Evolutionary conservation across 2,113 vertebrate genomes (phyloP), one percentile per base, ranked within the genome.

Genomic region (Capricornis sumatraensis): DNA sequence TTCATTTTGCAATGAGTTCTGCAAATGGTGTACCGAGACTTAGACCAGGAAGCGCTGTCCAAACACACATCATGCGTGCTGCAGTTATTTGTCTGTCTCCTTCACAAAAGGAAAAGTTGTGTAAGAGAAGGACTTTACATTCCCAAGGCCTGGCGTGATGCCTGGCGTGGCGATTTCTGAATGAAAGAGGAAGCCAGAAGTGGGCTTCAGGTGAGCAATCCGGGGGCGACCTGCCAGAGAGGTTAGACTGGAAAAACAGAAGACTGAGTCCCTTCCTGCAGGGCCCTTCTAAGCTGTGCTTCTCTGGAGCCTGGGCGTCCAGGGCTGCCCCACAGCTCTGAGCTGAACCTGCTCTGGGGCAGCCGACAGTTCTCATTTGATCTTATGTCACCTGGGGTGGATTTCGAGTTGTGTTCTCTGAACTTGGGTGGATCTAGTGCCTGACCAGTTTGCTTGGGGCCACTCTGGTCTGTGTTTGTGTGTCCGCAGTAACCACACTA

Each of bases 1-100:
- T 90, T 60, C 30, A 47, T 53, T 50, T 71, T 88, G 64, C 25
- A 14, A 1, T 19, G 21, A 21, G 19, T 36, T 83, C 28, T 5
- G 0, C 12, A 19, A 21, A 6, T 76, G 2, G 17, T 4, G 13
- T 36, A 74, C 78, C 4, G 5, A 1, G 5, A 7, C n/a, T 30
- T 28, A 21, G 9, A 8, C 12, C 27, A 60, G 83, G 21, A 52
- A n/a, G 30, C 19, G 45, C 62, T 12, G 0, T 23, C 6, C 28
- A 19, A 28, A 10, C 11, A 21, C 2, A 0, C 11, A 21, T 12
- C 27, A n/a, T n/a, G 53, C 15, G 11, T 60, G 43, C 40, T 79
- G 19, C n/a, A 15, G 3, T 30, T 23, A 2, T 16, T 89, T 50
- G 23, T 36, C 60, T 60, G 78, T 82, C 17, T 28, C 50, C 15